Conservation (phyloP, 2,113 vertebrate genomes). For the Agapornis roseicollis region DNA sequence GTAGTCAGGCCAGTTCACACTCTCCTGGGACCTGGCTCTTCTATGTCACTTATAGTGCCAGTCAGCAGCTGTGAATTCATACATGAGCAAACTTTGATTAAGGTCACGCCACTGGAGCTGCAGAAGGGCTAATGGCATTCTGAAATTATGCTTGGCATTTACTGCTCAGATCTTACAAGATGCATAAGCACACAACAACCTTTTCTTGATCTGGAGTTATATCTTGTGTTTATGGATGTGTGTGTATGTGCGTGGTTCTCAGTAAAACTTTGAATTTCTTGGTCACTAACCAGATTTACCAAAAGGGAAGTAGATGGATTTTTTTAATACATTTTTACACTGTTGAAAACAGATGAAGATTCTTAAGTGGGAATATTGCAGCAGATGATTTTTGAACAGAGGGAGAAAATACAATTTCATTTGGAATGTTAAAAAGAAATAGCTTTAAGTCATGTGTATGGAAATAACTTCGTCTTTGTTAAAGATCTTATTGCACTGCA, state of each 20-base stretch:
- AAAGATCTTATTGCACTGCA: background rate
- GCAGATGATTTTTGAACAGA: constrained; percentile 38
- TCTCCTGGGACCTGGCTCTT: background rate
- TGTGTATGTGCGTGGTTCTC: background rate
- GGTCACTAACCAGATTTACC: background rate
- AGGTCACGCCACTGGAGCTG: background rate
- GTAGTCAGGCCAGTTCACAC: background rate
- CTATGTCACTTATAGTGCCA: background rate
- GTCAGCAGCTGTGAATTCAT: background rate
- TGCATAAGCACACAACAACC: background rate
- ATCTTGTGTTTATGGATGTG: background rate
- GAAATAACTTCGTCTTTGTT: background rate
- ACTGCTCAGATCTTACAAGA: background rate
- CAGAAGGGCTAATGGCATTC: background rate
- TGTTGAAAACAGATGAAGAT: background rate
- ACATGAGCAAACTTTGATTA: background rate
- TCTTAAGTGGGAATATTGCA: constrained; percentile 3
- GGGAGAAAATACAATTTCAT: background rate
- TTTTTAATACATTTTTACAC: constrained; percentile 1
- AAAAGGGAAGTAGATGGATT: background rate
- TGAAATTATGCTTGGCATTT: constrained; percentile 1
- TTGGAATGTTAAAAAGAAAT: constrained; percentile 10
- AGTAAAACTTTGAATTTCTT: background rate
- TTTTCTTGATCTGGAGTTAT: background rate
- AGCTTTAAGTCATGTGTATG: background rate